Conservation (phyloP, 2,888 invertebrate genomes). For the Taenaris catops region DNA sequence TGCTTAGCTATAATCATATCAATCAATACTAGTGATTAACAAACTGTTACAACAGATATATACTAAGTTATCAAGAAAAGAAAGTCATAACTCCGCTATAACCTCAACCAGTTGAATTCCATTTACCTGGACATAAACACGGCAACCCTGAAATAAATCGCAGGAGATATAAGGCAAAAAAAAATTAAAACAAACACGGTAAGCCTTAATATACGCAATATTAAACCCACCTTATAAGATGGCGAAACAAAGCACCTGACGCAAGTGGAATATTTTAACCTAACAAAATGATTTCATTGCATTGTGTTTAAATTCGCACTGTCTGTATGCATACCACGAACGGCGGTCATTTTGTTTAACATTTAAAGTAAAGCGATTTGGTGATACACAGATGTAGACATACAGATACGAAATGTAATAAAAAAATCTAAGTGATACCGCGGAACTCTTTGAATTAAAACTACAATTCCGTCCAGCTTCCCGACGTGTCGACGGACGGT, state of each 20-base stretch:
- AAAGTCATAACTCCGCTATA: no score
- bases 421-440: slow-evolving; percentile 24
- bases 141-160: no score
- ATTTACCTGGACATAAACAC: no score
- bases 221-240: no score
- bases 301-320: slow-evolving; percentile 34
- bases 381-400: slow-evolving; percentile 24
- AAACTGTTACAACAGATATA: no score
- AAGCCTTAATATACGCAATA: neutral
- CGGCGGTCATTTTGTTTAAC: slow-evolving; percentile 19
- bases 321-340: slow-evolving; percentile 26
- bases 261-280: slow-evolving; percentile 2
- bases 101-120: no score
- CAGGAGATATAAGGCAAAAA: no score
- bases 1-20: no score
- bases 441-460: slow-evolving; percentile 24
- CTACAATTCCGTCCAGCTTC: slow-evolving; percentile 16
- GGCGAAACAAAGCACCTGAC: no score
- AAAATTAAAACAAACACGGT: neutral
- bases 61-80: no score
- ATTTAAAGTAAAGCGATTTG: slow-evolving; percentile 21
- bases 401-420: slow-evolving; percentile 23
- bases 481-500: slow-evolving; percentile 4
- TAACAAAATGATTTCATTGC: slow-evolving; percentile 19
- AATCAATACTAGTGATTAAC: no score